Evolutionary conservation across 1,140 invertebrate species (phyloP).

Genomic region (Drosophila yakuba): DNA sequence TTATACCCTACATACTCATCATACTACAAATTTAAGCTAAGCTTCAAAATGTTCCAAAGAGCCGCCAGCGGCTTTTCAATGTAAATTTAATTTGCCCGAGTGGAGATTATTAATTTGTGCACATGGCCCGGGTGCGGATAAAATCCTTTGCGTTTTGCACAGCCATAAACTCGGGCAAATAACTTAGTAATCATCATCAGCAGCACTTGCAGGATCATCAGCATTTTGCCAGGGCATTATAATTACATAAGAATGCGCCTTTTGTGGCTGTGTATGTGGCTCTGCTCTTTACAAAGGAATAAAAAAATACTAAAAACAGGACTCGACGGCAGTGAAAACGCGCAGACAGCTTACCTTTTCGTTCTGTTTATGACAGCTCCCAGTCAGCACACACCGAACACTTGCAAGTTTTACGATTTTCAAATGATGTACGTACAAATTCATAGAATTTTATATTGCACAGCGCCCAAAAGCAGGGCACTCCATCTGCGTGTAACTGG

Average conservation of each 20-base stretch:
- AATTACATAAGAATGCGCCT: conserved; percentile 65
- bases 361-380: conserved; percentile 74
- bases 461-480: conserved; percentile 70
- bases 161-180: conserved; percentile 73
- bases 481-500: conserved; percentile 19
- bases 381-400: conserved; percentile 49
- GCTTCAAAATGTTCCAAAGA: neutral
- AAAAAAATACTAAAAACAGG: conserved; percentile 66
- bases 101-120: conserved; percentile 74
- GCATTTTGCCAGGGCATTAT: conserved; percentile 71
- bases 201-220: conserved; percentile 51
- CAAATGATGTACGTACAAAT: conserved; percentile 84
- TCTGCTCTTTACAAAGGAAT: conserved; percentile 68
- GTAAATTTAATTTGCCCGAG: conserved; percentile 68
- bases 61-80: conserved; percentile 27
- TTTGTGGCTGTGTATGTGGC: conserved; percentile 19
- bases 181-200: conserved; percentile 57
- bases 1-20: neutral
- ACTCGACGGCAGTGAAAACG: conserved; percentile 14
- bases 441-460: conserved; percentile 83
- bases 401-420: conserved; percentile 83
- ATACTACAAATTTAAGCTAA: neutral
- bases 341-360: conserved; percentile 59
- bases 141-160: conserved; percentile 62
- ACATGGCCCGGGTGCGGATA: conserved; percentile 66